Percentiles rank a stretch among this genome's conserved stretches.
phyloP scores from a whole-genome alignment of 2,888 invertebrate species.

The Hoplodrina ambigua region DNA sequence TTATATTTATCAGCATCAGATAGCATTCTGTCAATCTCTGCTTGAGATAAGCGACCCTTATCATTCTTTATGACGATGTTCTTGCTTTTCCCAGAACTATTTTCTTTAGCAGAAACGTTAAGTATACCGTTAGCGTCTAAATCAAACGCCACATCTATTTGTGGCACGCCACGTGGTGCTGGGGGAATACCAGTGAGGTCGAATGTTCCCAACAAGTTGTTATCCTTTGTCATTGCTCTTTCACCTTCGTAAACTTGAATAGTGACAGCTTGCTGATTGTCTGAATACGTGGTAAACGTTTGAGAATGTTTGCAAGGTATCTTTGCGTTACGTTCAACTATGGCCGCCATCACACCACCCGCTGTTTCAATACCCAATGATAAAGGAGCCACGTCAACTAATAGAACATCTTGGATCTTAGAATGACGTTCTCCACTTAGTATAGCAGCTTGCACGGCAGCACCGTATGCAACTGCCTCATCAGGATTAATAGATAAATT shows the following conservation, averaged over 20 bases:
- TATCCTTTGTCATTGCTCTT: constrained; percentile 94
- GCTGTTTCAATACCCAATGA: constrained; percentile 95
- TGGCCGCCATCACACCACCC: constrained; percentile 94
- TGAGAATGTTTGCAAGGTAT: constrained; percentile 93
- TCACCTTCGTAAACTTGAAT: constrained; percentile 94
- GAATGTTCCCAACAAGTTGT: constrained; percentile 92
- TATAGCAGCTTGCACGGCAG: constrained; percentile 94
- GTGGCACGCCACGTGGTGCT: constrained; percentile 92
- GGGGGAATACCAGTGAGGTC: constrained; percentile 92
- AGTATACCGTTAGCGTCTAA: constrained; percentile 95
- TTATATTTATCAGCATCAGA: constrained; percentile 93
- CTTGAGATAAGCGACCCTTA: constrained; percentile 94
- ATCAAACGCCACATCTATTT: constrained; percentile 93
- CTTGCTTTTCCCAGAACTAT: constrained; percentile 92
- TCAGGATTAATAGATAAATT: constrained; percentile 95
- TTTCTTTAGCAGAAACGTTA: constrained; percentile 95
- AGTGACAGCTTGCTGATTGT: constrained; percentile 94
- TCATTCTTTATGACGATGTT: constrained; percentile 95
- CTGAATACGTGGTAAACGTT: constrained; percentile 94
- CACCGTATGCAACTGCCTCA: constrained; percentile 95
- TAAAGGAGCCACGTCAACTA: constrained; percentile 91
- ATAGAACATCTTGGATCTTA: constrained; percentile 92
- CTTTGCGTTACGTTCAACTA: constrained; percentile 93
- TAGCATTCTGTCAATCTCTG: constrained; percentile 96
- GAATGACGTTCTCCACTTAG: constrained; percentile 93